Evolutionary conservation across 2,113 vertebrate genomes (phyloP).

Genomic region (Ia io): DNA sequence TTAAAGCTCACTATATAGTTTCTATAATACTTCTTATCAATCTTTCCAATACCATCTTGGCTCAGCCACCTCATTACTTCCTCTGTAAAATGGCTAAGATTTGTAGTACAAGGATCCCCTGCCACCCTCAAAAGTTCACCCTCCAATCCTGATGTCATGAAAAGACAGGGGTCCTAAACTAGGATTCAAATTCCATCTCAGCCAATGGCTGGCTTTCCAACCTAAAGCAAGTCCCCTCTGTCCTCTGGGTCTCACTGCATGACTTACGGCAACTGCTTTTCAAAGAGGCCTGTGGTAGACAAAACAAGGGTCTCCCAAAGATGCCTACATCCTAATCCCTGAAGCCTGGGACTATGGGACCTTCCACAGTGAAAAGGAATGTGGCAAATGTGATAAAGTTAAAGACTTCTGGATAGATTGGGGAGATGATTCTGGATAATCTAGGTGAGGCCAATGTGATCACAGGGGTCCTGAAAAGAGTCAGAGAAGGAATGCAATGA

Average conservation of each 20-base stretch:
- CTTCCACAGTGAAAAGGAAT: neutral
- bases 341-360: neutral
- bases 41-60: neutral
- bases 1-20: neutral
- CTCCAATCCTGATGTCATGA: neutral
- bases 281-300: neutral
- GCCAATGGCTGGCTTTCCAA: neutral
- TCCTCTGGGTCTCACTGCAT: neutral
- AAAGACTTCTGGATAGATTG: neutral
- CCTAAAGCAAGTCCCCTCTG: neutral
- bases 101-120: neutral
- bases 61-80: neutral
- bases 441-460: neutral
- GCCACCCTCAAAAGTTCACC: neutral
- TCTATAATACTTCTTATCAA: neutral
- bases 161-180: neutral
- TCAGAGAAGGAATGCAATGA: neutral
- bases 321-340: neutral
- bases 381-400: neutral
- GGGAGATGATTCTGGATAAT: neutral
- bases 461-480: neutral
- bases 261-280: neutral
- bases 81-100: neutral
- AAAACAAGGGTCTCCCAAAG: neutral
- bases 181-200: neutral